phyloP scores from a whole-genome alignment of 2,797 vertebrate species.

The Tangara arthus region DNA sequence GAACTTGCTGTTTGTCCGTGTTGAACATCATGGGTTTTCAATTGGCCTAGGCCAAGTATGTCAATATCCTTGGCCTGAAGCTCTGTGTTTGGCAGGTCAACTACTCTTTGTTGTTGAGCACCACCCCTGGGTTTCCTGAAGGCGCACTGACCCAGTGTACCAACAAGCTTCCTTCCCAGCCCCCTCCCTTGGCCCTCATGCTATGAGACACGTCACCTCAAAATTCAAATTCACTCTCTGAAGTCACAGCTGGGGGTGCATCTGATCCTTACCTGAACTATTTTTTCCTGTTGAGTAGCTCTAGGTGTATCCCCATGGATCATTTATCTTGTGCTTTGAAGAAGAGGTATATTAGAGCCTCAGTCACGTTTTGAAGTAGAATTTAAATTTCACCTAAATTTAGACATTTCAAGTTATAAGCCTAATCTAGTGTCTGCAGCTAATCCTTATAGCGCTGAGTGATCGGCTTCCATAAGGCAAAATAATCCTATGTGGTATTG shows the following conservation, averaged over 20 bases:
- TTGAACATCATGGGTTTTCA: background rate
- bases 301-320: background rate
- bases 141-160: too few relatives aligned
- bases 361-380: background rate
- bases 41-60: background rate
- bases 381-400: background rate
- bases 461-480: background rate
- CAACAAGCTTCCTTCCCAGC: background rate
- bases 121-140: background rate
- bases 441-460: background rate
- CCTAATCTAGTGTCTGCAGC: background rate
- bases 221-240: background rate
- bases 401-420: background rate
- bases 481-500: background rate
- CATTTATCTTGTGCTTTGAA: background rate
- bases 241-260: background rate
- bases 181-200: background rate
- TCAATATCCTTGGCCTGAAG: background rate
- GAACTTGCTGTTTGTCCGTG: background rate
- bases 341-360: background rate
- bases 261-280: background rate
- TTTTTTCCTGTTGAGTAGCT: background rate
- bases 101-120: background rate
- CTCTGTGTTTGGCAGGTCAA: background rate
- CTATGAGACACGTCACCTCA: background rate